Evolutionary conservation across 2,113 vertebrate species (phyloP).

Genomic region (Ciconia maguari): DNA sequence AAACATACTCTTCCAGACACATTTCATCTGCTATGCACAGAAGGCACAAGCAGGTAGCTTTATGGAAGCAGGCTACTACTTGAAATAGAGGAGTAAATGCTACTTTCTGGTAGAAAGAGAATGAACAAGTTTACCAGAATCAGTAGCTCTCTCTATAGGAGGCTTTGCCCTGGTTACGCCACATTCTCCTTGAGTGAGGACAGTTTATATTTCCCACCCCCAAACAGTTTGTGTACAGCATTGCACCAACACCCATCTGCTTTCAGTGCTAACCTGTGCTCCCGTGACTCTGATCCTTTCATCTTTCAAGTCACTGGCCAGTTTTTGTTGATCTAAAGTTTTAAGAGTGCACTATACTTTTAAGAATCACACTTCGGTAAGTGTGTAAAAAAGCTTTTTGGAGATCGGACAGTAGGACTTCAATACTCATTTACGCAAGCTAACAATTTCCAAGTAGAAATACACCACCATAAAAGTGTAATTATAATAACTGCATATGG

Average conservation of each 20-base stretch:
- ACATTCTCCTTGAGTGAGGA: neutral
- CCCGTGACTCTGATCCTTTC: neutral
- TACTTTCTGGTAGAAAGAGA: neutral
- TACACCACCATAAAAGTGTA: neutral
- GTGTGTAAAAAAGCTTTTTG: neutral
- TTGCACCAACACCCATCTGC: neutral
- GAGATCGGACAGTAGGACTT: neutral
- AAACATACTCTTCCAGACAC: neutral
- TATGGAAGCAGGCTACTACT: neutral
- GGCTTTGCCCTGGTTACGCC: neutral
- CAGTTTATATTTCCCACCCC: neutral
- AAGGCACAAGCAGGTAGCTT: neutral
- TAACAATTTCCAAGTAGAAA: neutral
- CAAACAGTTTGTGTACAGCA: neutral
- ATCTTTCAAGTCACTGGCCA: neutral
- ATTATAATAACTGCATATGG: neutral
- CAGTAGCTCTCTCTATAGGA: neutral
- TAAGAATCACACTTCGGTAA: neutral
- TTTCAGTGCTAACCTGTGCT: neutral
- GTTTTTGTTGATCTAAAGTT: neutral
- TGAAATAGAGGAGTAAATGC: neutral
- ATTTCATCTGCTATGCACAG: neutral
- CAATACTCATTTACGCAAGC: neutral
- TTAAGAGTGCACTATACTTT: neutral
- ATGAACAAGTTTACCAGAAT: neutral